phyloP scores from a whole-genome alignment of 2,888 invertebrate genomes.

The Tyria jacobaeae region DNA sequence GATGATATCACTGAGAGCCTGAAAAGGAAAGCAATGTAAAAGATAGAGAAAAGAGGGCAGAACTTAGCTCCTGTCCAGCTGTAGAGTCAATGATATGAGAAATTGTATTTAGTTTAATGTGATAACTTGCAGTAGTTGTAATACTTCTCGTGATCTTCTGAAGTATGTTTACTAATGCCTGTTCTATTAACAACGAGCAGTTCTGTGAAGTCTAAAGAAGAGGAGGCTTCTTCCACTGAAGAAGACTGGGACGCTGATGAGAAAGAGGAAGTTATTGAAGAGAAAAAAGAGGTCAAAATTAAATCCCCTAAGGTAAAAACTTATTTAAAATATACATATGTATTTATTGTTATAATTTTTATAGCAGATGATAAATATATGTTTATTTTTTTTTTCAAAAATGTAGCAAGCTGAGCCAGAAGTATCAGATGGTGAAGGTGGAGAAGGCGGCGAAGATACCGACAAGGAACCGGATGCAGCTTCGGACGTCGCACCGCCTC shows the following conservation, averaged over 20 bases:
- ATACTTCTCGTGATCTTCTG: constrained; percentile 5
- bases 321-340: too few relatives aligned
- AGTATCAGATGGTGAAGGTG: constrained; percentile 77
- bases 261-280: constrained; percentile 76
- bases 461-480: constrained; percentile 85
- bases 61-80: constrained; percentile 5
- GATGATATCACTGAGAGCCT: constrained; percentile 6
- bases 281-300: constrained; percentile 73
- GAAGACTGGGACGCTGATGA: constrained; percentile 84
- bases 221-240: constrained; percentile 81
- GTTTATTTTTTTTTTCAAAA: too few relatives aligned
- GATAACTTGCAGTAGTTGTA: constrained; percentile 18
- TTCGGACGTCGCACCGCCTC: constrained; percentile 85
- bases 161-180: constrained; percentile 19
- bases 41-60: constrained; percentile 3
- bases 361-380: too few relatives aligned
- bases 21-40: constrained; percentile 9
- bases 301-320: constrained; percentile 77
- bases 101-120: constrained; percentile 7
- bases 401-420: constrained; percentile 63
- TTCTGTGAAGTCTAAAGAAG: constrained; percentile 80
- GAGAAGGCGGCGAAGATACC: constrained; percentile 82
- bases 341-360: too few relatives aligned
- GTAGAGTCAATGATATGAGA: constrained; percentile 25
- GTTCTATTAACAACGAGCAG: constrained; percentile 53